Conservation (phyloP, 2,888 invertebrate genomes). For the Leucoma salicis region DNA sequence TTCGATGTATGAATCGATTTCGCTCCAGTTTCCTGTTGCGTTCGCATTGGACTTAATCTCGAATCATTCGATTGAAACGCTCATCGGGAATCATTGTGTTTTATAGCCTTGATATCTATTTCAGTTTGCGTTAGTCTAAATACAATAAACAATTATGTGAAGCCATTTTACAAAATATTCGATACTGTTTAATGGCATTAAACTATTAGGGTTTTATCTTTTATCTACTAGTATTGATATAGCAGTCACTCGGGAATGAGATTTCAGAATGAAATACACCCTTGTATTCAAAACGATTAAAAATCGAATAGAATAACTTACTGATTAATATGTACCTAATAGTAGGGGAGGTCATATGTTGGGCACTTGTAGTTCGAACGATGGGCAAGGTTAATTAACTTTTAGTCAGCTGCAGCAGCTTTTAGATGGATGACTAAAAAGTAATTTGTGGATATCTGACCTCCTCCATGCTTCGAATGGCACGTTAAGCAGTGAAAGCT, state of each 20-base stretch:
- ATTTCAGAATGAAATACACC: no score
- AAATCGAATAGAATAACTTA: no score
- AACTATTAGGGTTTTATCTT: constrained; percentile 29
- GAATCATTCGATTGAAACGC: constrained; percentile 63
- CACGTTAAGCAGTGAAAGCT: no score
- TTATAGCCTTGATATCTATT: constrained; percentile 51
- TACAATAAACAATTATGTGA: constrained; percentile 47
- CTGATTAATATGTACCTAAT: no score
- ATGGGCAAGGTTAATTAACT: no score
- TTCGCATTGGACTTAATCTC: constrained; percentile 71
- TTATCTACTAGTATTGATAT: constrained; percentile 16
- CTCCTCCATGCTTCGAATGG: no score
- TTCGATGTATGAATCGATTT: constrained; percentile 75
- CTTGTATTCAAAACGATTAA: no score
- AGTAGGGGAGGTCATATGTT: no score
- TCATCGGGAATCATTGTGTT: constrained; percentile 49
- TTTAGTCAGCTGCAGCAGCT: no score
- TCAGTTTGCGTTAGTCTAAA: constrained; percentile 51
- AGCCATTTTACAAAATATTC: constrained; percentile 32
- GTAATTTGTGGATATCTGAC: no score
- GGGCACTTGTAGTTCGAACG: no score
- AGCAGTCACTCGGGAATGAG: constrained; percentile 19
- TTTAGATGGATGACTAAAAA: no score
- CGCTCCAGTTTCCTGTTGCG: constrained; percentile 76
- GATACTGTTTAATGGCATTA: constrained; percentile 33